Base-by-base conservation (phyloP, 2,113 vertebrate genomes). In the Centropus bengalensis region DNA sequence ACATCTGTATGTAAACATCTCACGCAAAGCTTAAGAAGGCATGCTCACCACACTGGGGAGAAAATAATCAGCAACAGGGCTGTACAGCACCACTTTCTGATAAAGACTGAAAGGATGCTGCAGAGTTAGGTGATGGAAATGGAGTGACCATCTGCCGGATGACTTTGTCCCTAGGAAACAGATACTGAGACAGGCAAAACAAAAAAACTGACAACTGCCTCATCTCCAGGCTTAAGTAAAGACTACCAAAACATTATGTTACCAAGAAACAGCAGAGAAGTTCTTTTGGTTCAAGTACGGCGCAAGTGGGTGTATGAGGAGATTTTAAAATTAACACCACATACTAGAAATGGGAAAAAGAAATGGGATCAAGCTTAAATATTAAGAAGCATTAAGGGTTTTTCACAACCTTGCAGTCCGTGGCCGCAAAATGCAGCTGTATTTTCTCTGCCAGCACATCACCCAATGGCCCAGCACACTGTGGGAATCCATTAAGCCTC, bases 231-330 rank as follows among this genome's bases (percentile, higher is more conserved):
- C 78, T 95, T 89, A 91, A 86, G 85, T 44, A 92, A 92, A 85
- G 82, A 73, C 78, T 96, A 95, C 71, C 75, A 91, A 95, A 95
- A 96, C 87, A 89, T 94, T 95, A 63, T 12, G 86, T 96, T 89
- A 86, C 91, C 82, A 95, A 93, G 95, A 85, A 82, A 94, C 81
- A 76, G 45, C 44, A 81, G 32, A 78, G 44, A 75, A 71, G 40
- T 82, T 63, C 58, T 63, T 59, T 59, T 3, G 26, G 59, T 66
- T 91, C 52, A 63, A 83, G 60, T 44, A 71, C 56, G 86, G 66
- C 60, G 58, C 1, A 6, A 93, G 30, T 67, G 33, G 59, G 63
- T 74, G 42, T 62, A 60, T 66, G 70, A 80, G 92, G 40, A 59
- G 19, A 51, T 80, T 91, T 96, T 67, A 18, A 92, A 89, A 93